Conservation (phyloP, 2,888 invertebrate species). For the Lutraria lutraria region DNA sequence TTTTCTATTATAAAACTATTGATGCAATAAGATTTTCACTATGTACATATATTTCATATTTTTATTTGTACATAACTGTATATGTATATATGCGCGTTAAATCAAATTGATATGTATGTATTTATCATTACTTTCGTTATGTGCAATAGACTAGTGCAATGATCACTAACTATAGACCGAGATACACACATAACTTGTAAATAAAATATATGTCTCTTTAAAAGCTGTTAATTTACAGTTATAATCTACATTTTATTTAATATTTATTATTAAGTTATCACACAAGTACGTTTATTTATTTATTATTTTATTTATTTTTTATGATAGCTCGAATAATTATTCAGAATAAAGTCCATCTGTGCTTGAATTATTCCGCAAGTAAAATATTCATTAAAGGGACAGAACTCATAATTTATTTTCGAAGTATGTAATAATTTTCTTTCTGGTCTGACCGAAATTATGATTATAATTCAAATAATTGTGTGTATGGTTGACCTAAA, state of each 20-base stretch:
- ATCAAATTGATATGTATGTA: conserved; percentile 8
- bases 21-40: conserved; percentile 36
- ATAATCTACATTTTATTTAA: conserved; percentile 3
- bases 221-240: not conserved
- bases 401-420: no score
- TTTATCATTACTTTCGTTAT: conserved; percentile 11
- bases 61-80: not conserved
- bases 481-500: no score
- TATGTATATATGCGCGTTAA: conserved; percentile 2
- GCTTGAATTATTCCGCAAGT: not conserved
- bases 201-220: not conserved
- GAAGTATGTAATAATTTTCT: no score
- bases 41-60: conserved; percentile 41
- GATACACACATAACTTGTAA: not conserved
- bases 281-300: not conserved
- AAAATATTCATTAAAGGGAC: no score
- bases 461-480: no score
- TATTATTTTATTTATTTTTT: not conserved
- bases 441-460: no score
- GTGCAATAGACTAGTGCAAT: conserved; percentile 55
- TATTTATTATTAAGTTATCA: not conserved
- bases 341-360: no score
- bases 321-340: not conserved
- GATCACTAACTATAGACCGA: not conserved
- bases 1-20: not conserved